Conservation (phyloP, 2,113 vertebrate genomes). For the Phoenicopterus ruber region DNA sequence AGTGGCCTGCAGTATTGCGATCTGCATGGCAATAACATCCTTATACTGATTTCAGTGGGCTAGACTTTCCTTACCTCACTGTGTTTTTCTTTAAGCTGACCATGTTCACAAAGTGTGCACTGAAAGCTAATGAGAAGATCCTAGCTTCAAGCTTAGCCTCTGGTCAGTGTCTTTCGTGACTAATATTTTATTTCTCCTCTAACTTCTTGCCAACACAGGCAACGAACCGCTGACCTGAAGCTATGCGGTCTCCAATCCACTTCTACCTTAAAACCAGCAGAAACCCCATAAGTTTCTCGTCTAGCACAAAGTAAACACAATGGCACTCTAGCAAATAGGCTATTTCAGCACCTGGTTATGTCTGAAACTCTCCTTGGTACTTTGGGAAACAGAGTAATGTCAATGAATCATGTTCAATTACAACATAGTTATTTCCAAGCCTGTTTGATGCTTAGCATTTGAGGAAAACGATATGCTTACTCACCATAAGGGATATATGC, state of each 20-base stretch:
- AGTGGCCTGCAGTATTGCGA: neutral
- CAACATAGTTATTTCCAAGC: neutral
- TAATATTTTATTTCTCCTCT: neutral
- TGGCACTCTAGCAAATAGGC: neutral
- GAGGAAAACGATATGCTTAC: slow-evolving; percentile 55
- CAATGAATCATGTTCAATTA: neutral
- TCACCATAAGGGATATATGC: slow-evolving; percentile 93
- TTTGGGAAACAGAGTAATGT: neutral
- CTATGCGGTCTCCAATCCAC: neutral
- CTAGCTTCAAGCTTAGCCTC: neutral
- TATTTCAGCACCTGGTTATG: neutral
- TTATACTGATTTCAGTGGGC: neutral
- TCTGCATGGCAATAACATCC: neutral
- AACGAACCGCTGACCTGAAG: neutral
- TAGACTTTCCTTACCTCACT: neutral
- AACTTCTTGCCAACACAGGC: neutral
- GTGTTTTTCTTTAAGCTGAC: neutral
- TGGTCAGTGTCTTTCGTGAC: neutral
- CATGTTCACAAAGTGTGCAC: neutral
- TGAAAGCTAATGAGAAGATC: neutral
- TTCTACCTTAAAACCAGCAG: neutral
- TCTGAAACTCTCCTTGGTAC: neutral
- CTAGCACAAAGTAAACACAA: neutral
- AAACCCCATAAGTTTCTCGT: neutral
- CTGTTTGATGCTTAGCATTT: neutral